These are phyloP conservation scores for Petrocephalus schoutedeni DNA, from an alignment of 2,797 vertebrate species.

Conservation along the genomic window DNA sequence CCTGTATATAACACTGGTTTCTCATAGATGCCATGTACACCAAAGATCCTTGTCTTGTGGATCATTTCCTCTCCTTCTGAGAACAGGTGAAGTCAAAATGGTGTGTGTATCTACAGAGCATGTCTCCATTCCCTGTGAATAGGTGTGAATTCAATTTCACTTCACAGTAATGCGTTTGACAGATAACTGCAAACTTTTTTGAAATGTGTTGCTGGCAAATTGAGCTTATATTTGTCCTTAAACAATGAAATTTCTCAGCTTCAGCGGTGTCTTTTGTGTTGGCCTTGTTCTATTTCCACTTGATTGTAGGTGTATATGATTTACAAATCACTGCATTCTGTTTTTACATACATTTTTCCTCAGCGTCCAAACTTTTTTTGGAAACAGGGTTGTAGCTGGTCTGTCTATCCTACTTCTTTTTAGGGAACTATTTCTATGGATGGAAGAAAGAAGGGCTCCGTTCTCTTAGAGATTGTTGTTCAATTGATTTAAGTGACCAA, in stretches of 20 bases:
- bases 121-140: neutral
- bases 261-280: too few species aligned
- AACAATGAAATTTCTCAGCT: too few species aligned
- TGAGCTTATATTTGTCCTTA: too few species aligned
- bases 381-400: neutral
- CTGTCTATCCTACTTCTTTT: neutral
- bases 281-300: too few species aligned
- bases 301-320: too few species aligned
- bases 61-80: neutral
- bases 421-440: neutral
- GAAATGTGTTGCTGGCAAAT: too few species aligned
- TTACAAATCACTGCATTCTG: too few species aligned
- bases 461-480: neutral
- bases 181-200: neutral
- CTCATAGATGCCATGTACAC: neutral
- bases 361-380: too few species aligned
- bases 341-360: too few species aligned
- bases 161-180: neutral
- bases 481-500: neutral
- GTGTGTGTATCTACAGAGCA: neutral
- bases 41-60: neutral
- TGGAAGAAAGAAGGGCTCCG: neutral
- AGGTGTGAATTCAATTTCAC: neutral
- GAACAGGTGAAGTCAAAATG: neutral
- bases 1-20: neutral